These are phyloP conservation scores for Blastobasis adustella DNA, from an alignment of 2,888 invertebrate species.

Conservation along the genomic window DNA sequence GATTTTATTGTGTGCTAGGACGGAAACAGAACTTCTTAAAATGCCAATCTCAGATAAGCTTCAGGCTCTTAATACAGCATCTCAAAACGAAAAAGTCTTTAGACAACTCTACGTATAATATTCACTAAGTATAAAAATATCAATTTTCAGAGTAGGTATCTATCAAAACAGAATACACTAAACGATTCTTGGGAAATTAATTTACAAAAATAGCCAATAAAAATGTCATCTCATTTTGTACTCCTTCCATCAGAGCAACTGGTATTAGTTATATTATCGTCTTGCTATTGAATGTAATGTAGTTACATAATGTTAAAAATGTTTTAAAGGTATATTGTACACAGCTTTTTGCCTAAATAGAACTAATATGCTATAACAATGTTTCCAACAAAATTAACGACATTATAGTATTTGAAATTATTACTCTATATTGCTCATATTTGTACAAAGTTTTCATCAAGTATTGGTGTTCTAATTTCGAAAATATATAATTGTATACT, in stretches of 20 bases:
- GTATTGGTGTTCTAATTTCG: constrained; percentile 69
- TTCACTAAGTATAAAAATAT: constrained; percentile 72
- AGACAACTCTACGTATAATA: constrained; percentile 28
- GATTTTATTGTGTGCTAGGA: no score
- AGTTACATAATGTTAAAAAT: constrained; percentile 17
- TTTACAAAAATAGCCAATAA: constrained; percentile 56
- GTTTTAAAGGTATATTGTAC: constrained; percentile 7
- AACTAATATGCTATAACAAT: constrained; percentile 63
- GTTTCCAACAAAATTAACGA: constrained; percentile 57
- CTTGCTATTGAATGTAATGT: constrained; percentile 11
- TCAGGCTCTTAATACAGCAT: neutral
- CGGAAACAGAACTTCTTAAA: no score
- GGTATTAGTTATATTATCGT: constrained; percentile 26
- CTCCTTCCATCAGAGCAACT: constrained; percentile 60
- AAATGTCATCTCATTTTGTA: constrained; percentile 21
- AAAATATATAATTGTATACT: constrained; percentile 56
- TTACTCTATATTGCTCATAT: constrained; percentile 71
- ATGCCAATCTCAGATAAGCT: no score
- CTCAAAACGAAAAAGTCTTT: constrained; percentile 4
- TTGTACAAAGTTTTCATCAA: constrained; percentile 72
- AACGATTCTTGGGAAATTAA: constrained; percentile 36
- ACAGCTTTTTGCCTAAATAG: constrained; percentile 30
- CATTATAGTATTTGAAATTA: constrained; percentile 53
- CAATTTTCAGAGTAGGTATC: constrained; percentile 50
- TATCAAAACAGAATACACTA: constrained; percentile 36